phyloP scores from a whole-genome alignment of 1,140 invertebrate genomes.

The Sycophila sp. region DNA sequence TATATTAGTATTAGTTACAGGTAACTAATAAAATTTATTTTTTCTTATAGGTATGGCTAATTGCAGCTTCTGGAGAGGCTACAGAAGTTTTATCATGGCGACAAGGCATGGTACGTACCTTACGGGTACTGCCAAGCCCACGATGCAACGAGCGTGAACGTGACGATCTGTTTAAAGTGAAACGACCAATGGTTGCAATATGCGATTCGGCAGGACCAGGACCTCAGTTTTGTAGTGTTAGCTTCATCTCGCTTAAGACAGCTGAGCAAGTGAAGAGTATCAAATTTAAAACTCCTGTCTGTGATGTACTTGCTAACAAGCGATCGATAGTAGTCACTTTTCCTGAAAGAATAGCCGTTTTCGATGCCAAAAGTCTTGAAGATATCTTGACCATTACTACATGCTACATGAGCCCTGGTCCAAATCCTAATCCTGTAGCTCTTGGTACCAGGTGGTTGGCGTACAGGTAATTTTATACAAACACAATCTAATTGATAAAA shows the following conservation, averaged over 20 bases:
- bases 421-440: conserved; percentile 88
- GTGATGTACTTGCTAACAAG: conserved; percentile 87
- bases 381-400: conserved; percentile 87
- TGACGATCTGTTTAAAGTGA: conserved; percentile 75
- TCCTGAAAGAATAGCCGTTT: conserved; percentile 88
- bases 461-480: conserved; percentile 63
- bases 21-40: neutral
- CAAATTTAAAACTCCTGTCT: conserved; percentile 91
- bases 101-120: conserved; percentile 84
- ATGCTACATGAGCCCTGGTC: conserved; percentile 88
- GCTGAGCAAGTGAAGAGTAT: conserved; percentile 90
- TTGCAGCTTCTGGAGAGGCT: conserved; percentile 87
- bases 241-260: conserved; percentile 88
- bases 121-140: conserved; percentile 86
- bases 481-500: too few species aligned
- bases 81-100: conserved; percentile 91
- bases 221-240: conserved; percentile 86
- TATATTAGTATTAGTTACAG: neutral
- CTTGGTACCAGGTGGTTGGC: conserved; percentile 84
- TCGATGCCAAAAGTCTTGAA: conserved; percentile 88
- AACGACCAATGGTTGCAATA: conserved; percentile 87
- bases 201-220: conserved; percentile 85
- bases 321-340: conserved; percentile 87
- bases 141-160: conserved; percentile 66
- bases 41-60: conserved; percentile 74